phyloP scores from a whole-genome alignment of 2,888 invertebrate species.

The Kuschelorhynchus macadamiae region DNA sequence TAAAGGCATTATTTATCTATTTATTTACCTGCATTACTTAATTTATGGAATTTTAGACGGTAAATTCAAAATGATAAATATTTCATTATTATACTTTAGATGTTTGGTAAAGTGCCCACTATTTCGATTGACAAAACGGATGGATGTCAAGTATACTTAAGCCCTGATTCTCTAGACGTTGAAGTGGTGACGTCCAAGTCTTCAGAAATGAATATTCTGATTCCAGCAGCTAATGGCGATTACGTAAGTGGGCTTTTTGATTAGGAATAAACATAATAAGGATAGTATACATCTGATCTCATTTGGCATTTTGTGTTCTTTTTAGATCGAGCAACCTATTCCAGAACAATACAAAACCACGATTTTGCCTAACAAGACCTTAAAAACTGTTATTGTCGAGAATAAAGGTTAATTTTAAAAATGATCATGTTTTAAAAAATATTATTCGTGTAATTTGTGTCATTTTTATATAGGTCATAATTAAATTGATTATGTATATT shows the following conservation, averaged over 20 bases:
- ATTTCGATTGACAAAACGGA: constrained; percentile 98
- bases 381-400: constrained; percentile 84
- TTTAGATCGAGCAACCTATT: constrained; percentile 89
- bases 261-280: not conserved
- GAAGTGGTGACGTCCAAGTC: constrained; percentile 98
- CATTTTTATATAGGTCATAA: too few species aligned
- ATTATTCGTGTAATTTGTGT: too few species aligned
- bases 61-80: too few species aligned
- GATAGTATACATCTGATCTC: not conserved
- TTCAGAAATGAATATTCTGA: constrained; percentile 97
- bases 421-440: too few species aligned
- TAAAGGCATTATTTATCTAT: too few species aligned
- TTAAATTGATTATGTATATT: too few species aligned
- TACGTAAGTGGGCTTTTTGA: constrained; percentile 50
- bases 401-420: constrained; percentile 79
- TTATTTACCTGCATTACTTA: too few species aligned
- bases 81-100: too few species aligned
- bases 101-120: constrained; percentile 94
- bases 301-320: constrained; percentile 54
- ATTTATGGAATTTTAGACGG: too few species aligned
- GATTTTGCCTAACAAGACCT: constrained; percentile 74
- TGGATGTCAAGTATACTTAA: constrained; percentile 97
- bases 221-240: constrained; percentile 82
- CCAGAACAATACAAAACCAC: constrained; percentile 98
- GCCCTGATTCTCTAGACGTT: constrained; percentile 86